Evolutionary conservation across 2,888 invertebrate genomes (phyloP), one percentile per base, ranked within the genome.

Genomic region (Netelia fuscicornis): DNA sequence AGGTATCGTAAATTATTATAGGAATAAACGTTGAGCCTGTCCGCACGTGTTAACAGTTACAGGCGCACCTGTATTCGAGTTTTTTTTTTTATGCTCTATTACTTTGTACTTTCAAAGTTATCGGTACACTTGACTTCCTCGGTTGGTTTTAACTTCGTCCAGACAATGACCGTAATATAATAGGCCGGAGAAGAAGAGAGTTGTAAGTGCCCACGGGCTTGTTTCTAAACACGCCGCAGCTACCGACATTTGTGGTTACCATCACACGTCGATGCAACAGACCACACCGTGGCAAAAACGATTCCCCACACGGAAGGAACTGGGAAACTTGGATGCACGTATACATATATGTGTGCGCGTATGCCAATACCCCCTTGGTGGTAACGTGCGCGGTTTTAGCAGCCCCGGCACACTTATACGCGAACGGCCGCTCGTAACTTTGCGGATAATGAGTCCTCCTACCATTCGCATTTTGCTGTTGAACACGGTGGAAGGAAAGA

Each of bases 361-460:
- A 44, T 20, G 42, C 3, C n/a, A 25, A 62, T 25, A 78, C 37
- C 42, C 54, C 67, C 65, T 78, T 17, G 81, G 82, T 74, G 68
- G 78, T 56, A 75, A 70, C 17, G 65, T 48, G 65, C 58, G 48
- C 52, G 52, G 42, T 71, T 79, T 78, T 77, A 77, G 65, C 58
- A 42, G 52, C 48, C 68, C 42, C 82, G 83, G 87, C 85, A 84
- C 86, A 86, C 86, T 87, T 88, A 81, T 30, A 6, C 48, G 77
- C 62, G 77, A 56, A 74, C 62, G 65, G 72, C 67, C 83, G 84
- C 86, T 86, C 88, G 81, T 88, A 88, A 87, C 88, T 88, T 80
- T 82, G 64, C 62, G 83, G 81, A 83, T 87, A 87, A 87, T 87
- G 87, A 87, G 87, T 87, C 84, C 77, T 75, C 64, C 67, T 17